phyloP scores from a whole-genome alignment of 2,888 invertebrate species.

The Patella caerulea region DNA sequence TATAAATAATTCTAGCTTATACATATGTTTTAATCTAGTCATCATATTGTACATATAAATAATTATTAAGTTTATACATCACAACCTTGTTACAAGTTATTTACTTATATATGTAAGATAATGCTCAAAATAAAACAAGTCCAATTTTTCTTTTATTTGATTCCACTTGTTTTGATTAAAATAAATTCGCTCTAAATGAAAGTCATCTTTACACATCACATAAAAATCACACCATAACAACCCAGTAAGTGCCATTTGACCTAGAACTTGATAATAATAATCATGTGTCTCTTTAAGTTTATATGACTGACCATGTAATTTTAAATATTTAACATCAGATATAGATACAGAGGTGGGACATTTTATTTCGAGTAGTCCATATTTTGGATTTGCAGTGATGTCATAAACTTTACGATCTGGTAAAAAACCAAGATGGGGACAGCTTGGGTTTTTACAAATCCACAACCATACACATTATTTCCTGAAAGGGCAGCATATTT shows the following conservation, averaged over 20 bases:
- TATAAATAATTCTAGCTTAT: too few species aligned
- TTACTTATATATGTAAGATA: background rate
- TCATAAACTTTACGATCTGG: slow-evolving; percentile 12
- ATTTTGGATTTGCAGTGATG: background rate
- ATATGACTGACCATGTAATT: background rate
- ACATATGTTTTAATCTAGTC: too few species aligned
- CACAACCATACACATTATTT: too few species aligned
- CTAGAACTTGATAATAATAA: slow-evolving; percentile 12
- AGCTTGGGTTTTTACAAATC: too few species aligned
- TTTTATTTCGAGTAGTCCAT: slow-evolving; percentile 11
- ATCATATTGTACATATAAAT: too few species aligned
- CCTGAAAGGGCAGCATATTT: too few species aligned
- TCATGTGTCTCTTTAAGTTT: slow-evolving; percentile 3
- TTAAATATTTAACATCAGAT: background rate
- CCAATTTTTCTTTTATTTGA: slow-evolving; percentile 13
- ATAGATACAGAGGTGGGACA: background rate
- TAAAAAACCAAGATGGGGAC: background rate
- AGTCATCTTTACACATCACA: slow-evolving; percentile 1
- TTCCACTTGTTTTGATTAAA: background rate
- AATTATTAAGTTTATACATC: too few species aligned
- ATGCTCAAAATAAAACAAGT: slow-evolving; percentile 12
- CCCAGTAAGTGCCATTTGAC: slow-evolving; percentile 14
- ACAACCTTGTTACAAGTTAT: too few species aligned
- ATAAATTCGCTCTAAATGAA: slow-evolving; percentile 8
- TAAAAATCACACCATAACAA: slow-evolving; percentile 13